Evolutionary conservation across 2,797 vertebrate species (phyloP), one percentile per base, ranked within the genome.

Genomic region (Labeo calbasu): DNA sequence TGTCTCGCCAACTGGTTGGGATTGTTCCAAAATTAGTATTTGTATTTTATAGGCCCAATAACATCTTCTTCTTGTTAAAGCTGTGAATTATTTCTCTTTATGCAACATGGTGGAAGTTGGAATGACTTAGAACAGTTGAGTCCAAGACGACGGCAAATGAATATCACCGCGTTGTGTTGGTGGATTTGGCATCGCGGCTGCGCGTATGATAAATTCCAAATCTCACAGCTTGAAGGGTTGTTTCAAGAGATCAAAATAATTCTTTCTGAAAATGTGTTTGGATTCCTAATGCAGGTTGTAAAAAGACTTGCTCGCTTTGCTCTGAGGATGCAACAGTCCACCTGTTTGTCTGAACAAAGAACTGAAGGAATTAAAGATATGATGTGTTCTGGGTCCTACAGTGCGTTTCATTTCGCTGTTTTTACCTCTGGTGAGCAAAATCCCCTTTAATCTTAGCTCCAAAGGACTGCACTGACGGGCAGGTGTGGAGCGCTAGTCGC

Each of bases 391-490:
- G 57, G 48, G 77, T 79, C 70, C 77, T 59, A 71, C 71, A 48
- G 68, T 72, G 81, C 79, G 25, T 87, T 77, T 78, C 61, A 32
- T 85, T 75, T 71, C 25, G 68, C 53, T 79, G 57, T 82, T 85
- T 83, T 70, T 81, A 69, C 78, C 73, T 87, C 83, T 87, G 84
- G 81, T 83, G 72, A 73, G 86, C 71, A 71, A 87, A 84, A 83
- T 55, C 59, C 73, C 63, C 84, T 90, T 83, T 89, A 83, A 89
- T 89, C 85, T 88, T 84, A 51, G 61, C 72, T 68, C 84, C 69
- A 81, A 72, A 82, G 76, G 43, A 77, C 61, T 51, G 13, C 72
- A 78, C 23, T 77, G 77, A 83, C 66, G 13, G 40, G 72, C 81
- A 86, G 82, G 65, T 81, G 84, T 81, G 77, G 70, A 84, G 85